A percentile compares a stretch with the other conserved stretches of the same genome.
These are phyloP conservation scores for Brachionus koreanus DNA, from an alignment of 1,140 invertebrate genomes.

Conservation along the genomic window DNA sequence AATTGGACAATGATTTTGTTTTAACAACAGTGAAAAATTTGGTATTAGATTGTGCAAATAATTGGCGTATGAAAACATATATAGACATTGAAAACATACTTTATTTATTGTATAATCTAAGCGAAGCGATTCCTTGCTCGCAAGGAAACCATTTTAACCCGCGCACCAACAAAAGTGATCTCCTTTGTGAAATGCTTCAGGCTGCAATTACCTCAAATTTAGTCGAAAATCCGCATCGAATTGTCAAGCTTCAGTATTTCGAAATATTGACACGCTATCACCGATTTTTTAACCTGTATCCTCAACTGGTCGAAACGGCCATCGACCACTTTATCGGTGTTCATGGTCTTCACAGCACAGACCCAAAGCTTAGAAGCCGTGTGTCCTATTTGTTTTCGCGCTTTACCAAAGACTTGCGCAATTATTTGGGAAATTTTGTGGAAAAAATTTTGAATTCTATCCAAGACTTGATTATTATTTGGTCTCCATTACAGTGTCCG, in stretches of 20 bases:
- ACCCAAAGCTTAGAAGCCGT: slow-evolving; percentile 60
- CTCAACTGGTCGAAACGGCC: slow-evolving; percentile 17
- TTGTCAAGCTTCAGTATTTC: slow-evolving; percentile 27
- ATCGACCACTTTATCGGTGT: slow-evolving; percentile 61
- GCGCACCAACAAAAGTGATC: slow-evolving; percentile 7
- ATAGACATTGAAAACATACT: slow-evolving; percentile 63
- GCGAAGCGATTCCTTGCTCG: slow-evolving; percentile 59
- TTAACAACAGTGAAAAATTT: slow-evolving; percentile 58
- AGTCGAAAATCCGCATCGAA: slow-evolving; percentile 3
- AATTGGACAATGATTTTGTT: slow-evolving; percentile 60
- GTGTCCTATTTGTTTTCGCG: slow-evolving; percentile 62
- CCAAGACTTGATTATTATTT: slow-evolving; percentile 60
- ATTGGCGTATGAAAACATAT: slow-evolving; percentile 59
- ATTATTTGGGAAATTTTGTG: slow-evolving; percentile 58
- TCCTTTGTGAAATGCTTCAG: slow-evolving; percentile 23
- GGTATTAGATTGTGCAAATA: slow-evolving; percentile 57
- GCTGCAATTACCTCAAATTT: slow-evolving; percentile 1
- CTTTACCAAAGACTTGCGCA: slow-evolving; percentile 60
- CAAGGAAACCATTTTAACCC: slow-evolving; percentile 40
- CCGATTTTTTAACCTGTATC: slow-evolving; percentile 43
- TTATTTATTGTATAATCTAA: slow-evolving; percentile 61
- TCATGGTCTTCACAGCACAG: slow-evolving; percentile 60
- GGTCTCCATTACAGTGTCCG: not conserved
- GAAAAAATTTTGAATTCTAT: slow-evolving; percentile 61
- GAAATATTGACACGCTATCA: slow-evolving; percentile 4